phyloP scores from a whole-genome alignment of 2,113 vertebrate genomes.

The Lasiurus borealis region DNA sequence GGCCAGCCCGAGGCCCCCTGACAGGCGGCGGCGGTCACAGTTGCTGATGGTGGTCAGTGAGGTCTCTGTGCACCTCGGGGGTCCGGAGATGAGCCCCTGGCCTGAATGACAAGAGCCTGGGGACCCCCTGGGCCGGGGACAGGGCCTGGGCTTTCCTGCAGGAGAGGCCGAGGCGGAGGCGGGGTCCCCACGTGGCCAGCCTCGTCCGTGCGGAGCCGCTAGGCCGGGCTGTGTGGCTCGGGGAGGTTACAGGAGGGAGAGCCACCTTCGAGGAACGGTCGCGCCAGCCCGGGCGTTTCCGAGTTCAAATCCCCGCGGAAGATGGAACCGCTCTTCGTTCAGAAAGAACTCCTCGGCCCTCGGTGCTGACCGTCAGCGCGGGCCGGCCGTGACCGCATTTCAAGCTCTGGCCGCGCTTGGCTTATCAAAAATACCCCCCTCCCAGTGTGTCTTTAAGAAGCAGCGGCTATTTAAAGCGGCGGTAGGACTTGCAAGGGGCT shows the following conservation, averaged over 20 bases:
- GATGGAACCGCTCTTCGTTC: slow-evolving; percentile 49
- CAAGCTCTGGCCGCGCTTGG: neutral
- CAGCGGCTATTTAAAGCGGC: neutral
- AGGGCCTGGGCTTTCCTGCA: slow-evolving; percentile 80
- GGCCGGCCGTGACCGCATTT: accelerated
- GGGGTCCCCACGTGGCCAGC: accelerated
- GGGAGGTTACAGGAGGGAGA: slow-evolving; percentile 22
- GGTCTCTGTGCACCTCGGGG: slow-evolving; percentile 86
- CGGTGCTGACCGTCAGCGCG: neutral
- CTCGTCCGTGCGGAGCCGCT: slow-evolving; percentile 40
- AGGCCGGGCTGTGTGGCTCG: too few relatives aligned
- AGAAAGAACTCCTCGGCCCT: neutral
- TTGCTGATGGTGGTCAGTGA: slow-evolving; percentile 80
- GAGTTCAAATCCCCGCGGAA: neutral
- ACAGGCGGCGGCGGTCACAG: slow-evolving; percentile 82
- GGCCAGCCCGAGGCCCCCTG: neutral
- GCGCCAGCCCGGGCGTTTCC: neutral
- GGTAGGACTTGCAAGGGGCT: neutral
- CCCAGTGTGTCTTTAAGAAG: neutral
- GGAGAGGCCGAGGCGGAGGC: slow-evolving; percentile 75
- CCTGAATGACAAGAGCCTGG: slow-evolving; percentile 83
- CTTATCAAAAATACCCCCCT: neutral
- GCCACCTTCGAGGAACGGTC: neutral
- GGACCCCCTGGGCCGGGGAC: slow-evolving; percentile 30
- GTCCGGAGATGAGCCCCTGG: slow-evolving; percentile 85